A percentile compares a stretch with the other conserved stretches of the same genome.
Conservation (phyloP, 2,888 invertebrate genomes). For the Apamea sordens region DNA sequence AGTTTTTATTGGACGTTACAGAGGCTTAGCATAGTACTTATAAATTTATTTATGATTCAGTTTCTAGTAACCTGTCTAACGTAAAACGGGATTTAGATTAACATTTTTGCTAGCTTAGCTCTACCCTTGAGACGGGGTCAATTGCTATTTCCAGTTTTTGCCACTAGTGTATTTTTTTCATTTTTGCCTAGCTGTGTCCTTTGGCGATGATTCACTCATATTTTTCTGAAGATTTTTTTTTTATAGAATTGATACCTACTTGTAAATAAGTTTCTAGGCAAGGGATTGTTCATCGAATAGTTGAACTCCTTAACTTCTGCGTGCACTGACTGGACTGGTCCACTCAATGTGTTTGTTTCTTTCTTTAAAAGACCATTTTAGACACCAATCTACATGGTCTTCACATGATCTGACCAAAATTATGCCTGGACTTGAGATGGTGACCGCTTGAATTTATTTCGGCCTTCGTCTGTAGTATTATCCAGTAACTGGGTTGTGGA, state of each 20-base stretch:
- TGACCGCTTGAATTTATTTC: neutral
- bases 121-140: slow-evolving; percentile 37
- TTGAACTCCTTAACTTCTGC: neutral
- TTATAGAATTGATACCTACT: neutral
- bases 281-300: neutral
- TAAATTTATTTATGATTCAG: slow-evolving; percentile 33
- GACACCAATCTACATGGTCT: neutral
- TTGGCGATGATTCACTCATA: neutral
- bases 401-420: neutral
- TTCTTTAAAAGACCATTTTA: neutral
- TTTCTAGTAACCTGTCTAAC: slow-evolving; percentile 21
- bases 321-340: neutral
- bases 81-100: slow-evolving; percentile 25
- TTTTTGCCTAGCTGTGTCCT: neutral
- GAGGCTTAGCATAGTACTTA: slow-evolving; percentile 13
- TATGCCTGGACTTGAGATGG: neutral
- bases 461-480: neutral
- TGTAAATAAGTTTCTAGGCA: neutral
- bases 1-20: slow-evolving; percentile 18
- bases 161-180: neutral
- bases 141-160: neutral
- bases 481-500: too few relatives aligned
- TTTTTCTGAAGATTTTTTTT: neutral
- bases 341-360: neutral
- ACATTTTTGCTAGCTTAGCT: slow-evolving; percentile 43